phyloP scores from a whole-genome alignment of 1,140 invertebrate genomes.

The Zaprionus ghesquierei region DNA sequence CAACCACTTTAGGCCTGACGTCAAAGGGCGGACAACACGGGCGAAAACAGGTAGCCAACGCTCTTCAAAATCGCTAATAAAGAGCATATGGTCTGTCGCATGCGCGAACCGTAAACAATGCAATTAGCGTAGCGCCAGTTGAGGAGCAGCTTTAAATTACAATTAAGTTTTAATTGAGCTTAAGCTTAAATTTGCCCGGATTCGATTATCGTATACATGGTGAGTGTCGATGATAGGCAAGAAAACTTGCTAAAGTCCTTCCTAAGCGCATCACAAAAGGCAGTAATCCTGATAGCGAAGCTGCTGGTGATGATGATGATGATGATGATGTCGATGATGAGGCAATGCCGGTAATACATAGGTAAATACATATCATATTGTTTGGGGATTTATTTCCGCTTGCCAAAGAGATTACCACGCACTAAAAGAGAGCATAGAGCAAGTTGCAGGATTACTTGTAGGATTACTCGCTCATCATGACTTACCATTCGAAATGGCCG shows the following conservation, averaged over 20 bases:
- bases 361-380: neutral
- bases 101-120: conserved; percentile 36
- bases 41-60: neutral
- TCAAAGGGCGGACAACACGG: neutral
- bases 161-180: conserved; percentile 71
- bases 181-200: conserved; percentile 47
- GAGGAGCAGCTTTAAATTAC: conserved; percentile 54
- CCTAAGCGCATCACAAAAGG: too few species aligned
- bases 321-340: neutral
- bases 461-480: neutral
- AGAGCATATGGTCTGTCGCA: conserved; percentile 63
- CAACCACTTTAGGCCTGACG: neutral
- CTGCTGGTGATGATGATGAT: neutral
- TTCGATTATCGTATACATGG: conserved; percentile 52
- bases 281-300: too few species aligned
- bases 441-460: neutral
- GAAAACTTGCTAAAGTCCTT: conserved; percentile 29
- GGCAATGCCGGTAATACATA: neutral
- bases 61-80: conserved; percentile 25
- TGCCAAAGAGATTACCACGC: conserved; percentile 65
- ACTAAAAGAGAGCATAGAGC: conserved; percentile 34
- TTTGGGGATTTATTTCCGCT: conserved; percentile 59
- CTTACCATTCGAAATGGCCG: conserved; percentile 57
- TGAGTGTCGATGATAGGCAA: conserved; percentile 5
- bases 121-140: conserved; percentile 32